A percentile compares a stretch with the other conserved stretches of the same genome.
phyloP scores from a whole-genome alignment of 2,113 vertebrate genomes.

The Phodopus roborovskii region DNA sequence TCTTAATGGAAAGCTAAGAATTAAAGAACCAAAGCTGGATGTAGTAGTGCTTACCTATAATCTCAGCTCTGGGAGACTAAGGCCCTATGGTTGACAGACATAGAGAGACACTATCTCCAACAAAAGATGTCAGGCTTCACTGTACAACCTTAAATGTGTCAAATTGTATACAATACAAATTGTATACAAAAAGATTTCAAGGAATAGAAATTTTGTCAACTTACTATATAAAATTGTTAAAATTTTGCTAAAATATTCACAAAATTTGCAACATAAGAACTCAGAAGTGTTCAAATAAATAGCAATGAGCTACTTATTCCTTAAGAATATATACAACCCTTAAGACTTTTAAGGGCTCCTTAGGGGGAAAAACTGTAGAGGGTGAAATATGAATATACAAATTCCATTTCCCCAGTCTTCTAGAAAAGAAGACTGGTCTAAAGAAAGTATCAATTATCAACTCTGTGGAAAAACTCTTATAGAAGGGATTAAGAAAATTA shows the following conservation, averaged over 20 bases:
- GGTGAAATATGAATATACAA: constrained; percentile 47
- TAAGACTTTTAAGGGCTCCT: constrained; percentile 14
- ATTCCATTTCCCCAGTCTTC: constrained; percentile 45
- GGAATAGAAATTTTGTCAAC: constrained; percentile 6
- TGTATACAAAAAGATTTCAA: not conserved
- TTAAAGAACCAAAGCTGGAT: not conserved
- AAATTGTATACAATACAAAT: constrained; percentile 22
- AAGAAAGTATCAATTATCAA: constrained; percentile 12
- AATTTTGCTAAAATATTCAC: constrained; percentile 40
- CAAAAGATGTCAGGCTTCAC: not conserved
- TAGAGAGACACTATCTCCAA: not conserved
- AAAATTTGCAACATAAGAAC: constrained; percentile 44
- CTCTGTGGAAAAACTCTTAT: not conserved
- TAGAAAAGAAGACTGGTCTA: constrained; percentile 43
- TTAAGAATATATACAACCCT: not conserved
- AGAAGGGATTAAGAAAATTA: constrained; percentile 33
- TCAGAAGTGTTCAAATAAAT: not conserved
- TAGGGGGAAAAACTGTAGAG: not conserved
- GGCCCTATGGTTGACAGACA: not conserved
- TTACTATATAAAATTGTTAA: not conserved
- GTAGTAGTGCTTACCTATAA: not conserved
- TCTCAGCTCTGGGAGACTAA: not conserved
- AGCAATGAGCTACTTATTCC: constrained; percentile 14
- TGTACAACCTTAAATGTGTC: not conserved
- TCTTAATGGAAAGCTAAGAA: constrained; percentile 32